These are phyloP conservation scores for Eulemur mongoz DNA, from an alignment of 2,797 vertebrate species.

Conservation along the genomic window DNA sequence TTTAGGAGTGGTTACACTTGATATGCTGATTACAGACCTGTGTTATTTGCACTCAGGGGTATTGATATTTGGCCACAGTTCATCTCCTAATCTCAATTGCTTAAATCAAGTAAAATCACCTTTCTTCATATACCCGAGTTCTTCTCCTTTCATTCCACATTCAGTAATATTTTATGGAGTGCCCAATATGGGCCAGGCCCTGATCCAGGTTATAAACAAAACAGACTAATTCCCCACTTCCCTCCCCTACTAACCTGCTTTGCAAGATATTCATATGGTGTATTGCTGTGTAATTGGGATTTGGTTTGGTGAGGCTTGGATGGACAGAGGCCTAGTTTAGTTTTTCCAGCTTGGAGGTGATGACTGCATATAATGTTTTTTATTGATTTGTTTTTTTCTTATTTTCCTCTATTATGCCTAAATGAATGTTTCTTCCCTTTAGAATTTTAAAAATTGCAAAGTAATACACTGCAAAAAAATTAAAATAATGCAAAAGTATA, in stretches of 20 bases:
- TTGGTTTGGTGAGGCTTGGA: not conserved
- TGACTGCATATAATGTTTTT: not conserved
- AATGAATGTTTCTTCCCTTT: not conserved
- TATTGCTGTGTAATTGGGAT: not conserved
- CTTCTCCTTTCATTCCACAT: conserved; percentile 13
- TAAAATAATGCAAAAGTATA: not conserved
- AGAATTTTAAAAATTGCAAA: not conserved
- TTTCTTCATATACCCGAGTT: conserved; percentile 7
- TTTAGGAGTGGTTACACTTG: not conserved
- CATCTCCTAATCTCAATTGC: conserved; percentile 22
- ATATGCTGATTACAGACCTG: conserved; percentile 14
- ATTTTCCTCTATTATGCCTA: not conserved
- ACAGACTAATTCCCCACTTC: not conserved
- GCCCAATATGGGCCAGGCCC: not conserved
- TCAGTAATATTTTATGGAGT: not conserved
- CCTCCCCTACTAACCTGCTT: not conserved
- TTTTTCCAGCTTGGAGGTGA: not conserved
- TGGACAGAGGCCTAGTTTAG: not conserved
- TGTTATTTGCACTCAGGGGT: not conserved
- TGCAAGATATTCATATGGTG: not conserved
- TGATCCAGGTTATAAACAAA: conserved; percentile 23
- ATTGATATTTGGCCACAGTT: not conserved
- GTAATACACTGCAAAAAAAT: not conserved
- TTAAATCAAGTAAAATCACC: conserved; percentile 33
- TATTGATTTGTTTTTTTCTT: not conserved